Base-by-base conservation (phyloP, 1,140 invertebrate genomes). In the Meteorus sp. region DNA sequence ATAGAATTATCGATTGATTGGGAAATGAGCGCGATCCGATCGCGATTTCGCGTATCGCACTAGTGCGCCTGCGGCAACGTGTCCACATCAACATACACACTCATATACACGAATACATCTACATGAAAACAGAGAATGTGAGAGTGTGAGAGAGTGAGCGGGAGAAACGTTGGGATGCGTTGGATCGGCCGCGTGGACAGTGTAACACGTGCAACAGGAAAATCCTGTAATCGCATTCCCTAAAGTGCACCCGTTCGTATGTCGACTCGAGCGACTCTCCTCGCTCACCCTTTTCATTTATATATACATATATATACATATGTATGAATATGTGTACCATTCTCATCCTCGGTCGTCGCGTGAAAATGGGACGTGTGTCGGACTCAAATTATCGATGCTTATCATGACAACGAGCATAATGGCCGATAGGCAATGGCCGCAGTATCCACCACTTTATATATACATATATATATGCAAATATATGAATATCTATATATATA, bases 381-480 rank as follows among this genome's bases (percentile, higher is more conserved):
- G 44, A 56, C 43, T 60, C 61, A 60, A 63, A 63, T 63, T 63
- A 63, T 63, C 62, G 62, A 63, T 63, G 62, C 62, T 63, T 63
- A 63, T 63, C 62, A 51, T 50, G 57, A 60, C 62, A 63, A 50
- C 62, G 58, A 57, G 58, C 62, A 63, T 63, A 63, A 63, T 63
- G 52, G 62, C 62, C 54, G 62, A 63, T 63, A 60, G 54, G 50
- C 35, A 41, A 47, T 55, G 44, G 41, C 22, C 15, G 22, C 25
- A 37, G 53, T 19, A 22, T 23, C 41, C 11, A 5, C n/a, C 1
- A 5, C 9, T 20, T 22, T 13, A 29, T 33, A 37, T 23, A 37
- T 56, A 29, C 35, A 47, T 56, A 35, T 57, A 47, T 37, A 41
- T 3, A 15, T 39, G 15, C 13, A 35, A 13, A 27, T 23, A 55